Conservation (phyloP, 2,797 vertebrate genomes). For the Siniperca obscura region DNA sequence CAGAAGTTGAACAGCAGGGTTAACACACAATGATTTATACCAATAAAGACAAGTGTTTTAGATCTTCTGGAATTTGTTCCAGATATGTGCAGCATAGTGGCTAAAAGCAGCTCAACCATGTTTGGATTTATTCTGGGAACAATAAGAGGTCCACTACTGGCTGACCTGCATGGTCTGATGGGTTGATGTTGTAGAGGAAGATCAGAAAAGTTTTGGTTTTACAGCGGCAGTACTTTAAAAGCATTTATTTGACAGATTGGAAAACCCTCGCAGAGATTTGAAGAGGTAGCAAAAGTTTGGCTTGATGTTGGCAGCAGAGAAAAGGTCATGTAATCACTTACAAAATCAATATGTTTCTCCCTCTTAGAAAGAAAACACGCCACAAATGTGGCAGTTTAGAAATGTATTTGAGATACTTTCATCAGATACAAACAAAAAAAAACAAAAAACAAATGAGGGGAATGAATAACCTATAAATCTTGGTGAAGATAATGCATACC, state of each 20-base stretch:
- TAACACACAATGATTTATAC: constrained; percentile 39
- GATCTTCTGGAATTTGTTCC: neutral
- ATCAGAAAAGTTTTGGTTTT: constrained; percentile 4
- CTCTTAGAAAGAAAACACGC: neutral
- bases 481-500: neutral
- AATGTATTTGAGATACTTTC: neutral
- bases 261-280: constrained; percentile 12
- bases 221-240: constrained; percentile 18
- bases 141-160: neutral
- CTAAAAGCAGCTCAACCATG: neutral
- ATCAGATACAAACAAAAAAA: neutral
- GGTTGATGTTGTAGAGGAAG: neutral
- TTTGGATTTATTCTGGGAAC: constrained; percentile 15
- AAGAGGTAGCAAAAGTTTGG: neutral
- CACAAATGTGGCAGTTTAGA: neutral
- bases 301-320: constrained; percentile 7
- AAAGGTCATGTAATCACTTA: constrained; percentile 24
- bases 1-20: constrained; percentile 29
- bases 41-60: constrained; percentile 29
- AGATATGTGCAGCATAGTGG: neutral
- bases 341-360: constrained; percentile 4
- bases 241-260: constrained; percentile 8
- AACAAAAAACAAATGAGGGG: neutral
- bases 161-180: neutral
- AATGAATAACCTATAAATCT: neutral